phyloP scores from a whole-genome alignment of 2,797 vertebrate species.

The Peromyscus attwateri region DNA sequence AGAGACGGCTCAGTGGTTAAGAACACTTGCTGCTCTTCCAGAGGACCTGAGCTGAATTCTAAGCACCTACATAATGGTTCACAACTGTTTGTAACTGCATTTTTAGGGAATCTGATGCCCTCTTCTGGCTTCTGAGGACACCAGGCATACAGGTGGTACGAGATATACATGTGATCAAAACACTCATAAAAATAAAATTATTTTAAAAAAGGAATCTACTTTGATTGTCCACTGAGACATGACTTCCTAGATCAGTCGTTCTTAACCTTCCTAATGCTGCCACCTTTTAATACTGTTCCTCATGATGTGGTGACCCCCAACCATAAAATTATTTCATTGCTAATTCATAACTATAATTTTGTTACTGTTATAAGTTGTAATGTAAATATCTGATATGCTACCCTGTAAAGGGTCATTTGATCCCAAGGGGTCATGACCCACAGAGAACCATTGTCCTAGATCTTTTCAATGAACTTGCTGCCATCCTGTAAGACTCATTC shows the following conservation, averaged over 20 bases:
- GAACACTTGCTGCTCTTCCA: not conserved
- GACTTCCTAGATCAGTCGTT: slow-evolving; percentile 35
- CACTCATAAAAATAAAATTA: not conserved
- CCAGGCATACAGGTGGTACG: not conserved
- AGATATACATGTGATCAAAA: not conserved
- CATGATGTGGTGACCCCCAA: not conserved
- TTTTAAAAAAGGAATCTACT: slow-evolving; percentile 15
- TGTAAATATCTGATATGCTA: not conserved
- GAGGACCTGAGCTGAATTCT: not conserved
- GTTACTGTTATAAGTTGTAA: not conserved
- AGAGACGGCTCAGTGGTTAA: not conserved
- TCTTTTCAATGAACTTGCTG: slow-evolving; percentile 46
- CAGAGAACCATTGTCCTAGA: slow-evolving; percentile 16
- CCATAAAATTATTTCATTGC: not conserved
- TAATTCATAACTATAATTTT: not conserved
- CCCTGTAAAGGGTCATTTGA: not conserved
- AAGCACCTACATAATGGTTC: not conserved
- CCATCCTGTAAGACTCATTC: not conserved
- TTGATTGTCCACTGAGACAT: not conserved
- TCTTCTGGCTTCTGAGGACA: not conserved
- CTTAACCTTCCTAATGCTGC: not conserved
- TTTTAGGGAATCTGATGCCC: no score
- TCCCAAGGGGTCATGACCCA: no score
- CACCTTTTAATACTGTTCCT: not conserved
- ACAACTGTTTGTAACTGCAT: not conserved